phyloP scores from a whole-genome alignment of 2,113 vertebrate species.

The Oplegnathus fasciatus region DNA sequence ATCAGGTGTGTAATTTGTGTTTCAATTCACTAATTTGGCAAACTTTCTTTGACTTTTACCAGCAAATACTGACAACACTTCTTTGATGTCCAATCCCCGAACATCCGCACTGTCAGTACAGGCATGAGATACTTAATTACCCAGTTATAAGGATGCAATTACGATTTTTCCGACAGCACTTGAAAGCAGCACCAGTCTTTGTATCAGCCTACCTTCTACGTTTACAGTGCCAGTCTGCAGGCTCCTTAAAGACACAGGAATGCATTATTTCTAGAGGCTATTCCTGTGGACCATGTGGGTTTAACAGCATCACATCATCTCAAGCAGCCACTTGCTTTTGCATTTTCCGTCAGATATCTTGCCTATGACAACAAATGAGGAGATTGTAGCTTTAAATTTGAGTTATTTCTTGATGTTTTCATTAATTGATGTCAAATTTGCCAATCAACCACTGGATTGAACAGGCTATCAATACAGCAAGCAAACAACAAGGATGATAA shows the following conservation, averaged over 20 bases:
- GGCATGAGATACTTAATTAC: constrained; percentile 4
- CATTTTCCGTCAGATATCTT: constrained; percentile 79
- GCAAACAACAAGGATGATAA: constrained; percentile 76
- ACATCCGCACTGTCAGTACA: constrained; percentile 30
- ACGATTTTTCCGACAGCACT: constrained; percentile 68
- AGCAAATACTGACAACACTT: constrained; percentile 56
- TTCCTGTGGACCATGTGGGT: constrained; percentile 80
- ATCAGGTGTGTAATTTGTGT: constrained; percentile 42
- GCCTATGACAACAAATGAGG: constrained; percentile 88
- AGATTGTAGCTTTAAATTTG: constrained; percentile 99
- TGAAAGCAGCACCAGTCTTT: constrained; percentile 84
- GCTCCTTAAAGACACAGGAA: constrained; percentile 98
- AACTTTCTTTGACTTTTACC: constrained; percentile 46
- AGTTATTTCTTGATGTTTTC: constrained; percentile 94
- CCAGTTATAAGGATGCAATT: constrained; percentile 26
- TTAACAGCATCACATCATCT: constrained; percentile 76
- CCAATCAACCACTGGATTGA: constrained; percentile 97
- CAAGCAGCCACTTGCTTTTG: constrained; percentile 76
- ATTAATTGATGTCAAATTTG: constrained; percentile 90
- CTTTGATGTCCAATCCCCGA: constrained; percentile 41
- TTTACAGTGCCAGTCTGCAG: constrained; percentile 98
- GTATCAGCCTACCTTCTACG: constrained; percentile 94
- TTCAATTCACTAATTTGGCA: constrained; percentile 35
- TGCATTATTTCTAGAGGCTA: constrained; percentile 79
- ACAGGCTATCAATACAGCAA: constrained; percentile 74